A percentile compares a stretch with the other conserved stretches of the same genome.
phyloP scores from a whole-genome alignment of 2,888 invertebrate species.

The Agrochola macilenta region DNA sequence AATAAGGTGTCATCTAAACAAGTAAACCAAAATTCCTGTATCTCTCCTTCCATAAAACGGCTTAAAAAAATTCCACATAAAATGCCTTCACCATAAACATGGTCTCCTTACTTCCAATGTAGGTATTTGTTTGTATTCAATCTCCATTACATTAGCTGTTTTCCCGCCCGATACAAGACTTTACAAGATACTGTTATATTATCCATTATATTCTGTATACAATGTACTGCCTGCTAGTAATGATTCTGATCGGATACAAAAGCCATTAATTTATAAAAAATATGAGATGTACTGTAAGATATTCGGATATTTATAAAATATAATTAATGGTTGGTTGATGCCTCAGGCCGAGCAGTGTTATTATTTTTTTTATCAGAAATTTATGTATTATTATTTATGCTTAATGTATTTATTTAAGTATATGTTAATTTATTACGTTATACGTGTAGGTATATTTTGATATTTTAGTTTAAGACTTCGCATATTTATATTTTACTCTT shows the following conservation, averaged over 20 bases:
- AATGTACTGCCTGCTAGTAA: constrained; percentile 13
- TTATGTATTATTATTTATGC: no score
- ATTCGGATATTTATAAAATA: neutral
- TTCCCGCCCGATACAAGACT: constrained; percentile 28
- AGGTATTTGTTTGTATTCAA: constrained; percentile 55
- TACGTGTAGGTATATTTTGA: no score
- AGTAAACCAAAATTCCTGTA: neutral
- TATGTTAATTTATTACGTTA: no score
- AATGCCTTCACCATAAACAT: neutral
- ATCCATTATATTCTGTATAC: constrained; percentile 30
- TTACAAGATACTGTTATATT: constrained; percentile 19
- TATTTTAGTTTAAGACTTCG: no score
- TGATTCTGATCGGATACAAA: neutral
- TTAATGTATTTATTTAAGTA: no score
- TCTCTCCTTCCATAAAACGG: no score
- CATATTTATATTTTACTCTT: no score
- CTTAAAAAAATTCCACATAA: neutral
- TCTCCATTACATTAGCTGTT: constrained; percentile 55
- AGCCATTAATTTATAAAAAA: neutral
- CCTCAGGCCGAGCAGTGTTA: neutral
- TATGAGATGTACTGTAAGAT: neutral
- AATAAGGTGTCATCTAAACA: neutral
- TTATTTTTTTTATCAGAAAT: neutral
- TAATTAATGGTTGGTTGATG: neutral
- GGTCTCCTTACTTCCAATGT: constrained; percentile 28